Conservation (phyloP, 2,113 vertebrate genomes). For the Madoqua kirkii region DNA sequence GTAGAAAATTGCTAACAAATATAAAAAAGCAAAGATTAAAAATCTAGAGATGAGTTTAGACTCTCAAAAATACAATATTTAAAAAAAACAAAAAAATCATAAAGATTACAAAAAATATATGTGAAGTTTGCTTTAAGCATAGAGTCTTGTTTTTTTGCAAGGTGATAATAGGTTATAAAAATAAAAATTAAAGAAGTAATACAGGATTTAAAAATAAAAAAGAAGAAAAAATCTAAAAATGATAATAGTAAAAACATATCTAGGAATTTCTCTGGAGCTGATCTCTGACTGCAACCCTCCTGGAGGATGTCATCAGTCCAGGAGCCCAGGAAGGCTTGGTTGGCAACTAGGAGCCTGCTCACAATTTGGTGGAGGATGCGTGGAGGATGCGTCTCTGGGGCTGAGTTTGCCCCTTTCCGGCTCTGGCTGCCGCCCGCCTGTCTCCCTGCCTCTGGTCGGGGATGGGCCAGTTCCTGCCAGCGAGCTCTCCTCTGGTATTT, state of each 20-base stretch:
- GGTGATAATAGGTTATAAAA: background rate
- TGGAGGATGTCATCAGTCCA: rapidly evolving
- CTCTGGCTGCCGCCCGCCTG: background rate
- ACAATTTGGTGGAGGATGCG: background rate
- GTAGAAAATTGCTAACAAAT: background rate
- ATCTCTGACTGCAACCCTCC: background rate
- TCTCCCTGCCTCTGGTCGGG: background rate
- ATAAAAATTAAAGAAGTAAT: background rate
- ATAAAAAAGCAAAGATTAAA: background rate
- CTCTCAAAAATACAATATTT: background rate
- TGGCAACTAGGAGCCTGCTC: background rate
- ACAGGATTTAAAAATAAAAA: background rate
- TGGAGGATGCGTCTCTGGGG: background rate
- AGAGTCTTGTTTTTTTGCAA: background rate
- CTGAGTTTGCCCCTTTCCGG: background rate
- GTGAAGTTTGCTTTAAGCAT: background rate
- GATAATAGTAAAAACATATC: background rate
- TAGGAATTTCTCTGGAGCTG: background rate
- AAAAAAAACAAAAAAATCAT: background rate
- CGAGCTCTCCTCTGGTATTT: background rate
- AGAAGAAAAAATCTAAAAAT: rapidly evolving
- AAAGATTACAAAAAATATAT: background rate
- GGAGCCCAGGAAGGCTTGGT: background rate
- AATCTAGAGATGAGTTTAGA: background rate
- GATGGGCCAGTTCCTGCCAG: rapidly evolving